Evolutionary conservation across 1,140 invertebrate genomes (phyloP), one percentile per base, ranked within the genome.

Genomic region (Drusus annulatus): DNA sequence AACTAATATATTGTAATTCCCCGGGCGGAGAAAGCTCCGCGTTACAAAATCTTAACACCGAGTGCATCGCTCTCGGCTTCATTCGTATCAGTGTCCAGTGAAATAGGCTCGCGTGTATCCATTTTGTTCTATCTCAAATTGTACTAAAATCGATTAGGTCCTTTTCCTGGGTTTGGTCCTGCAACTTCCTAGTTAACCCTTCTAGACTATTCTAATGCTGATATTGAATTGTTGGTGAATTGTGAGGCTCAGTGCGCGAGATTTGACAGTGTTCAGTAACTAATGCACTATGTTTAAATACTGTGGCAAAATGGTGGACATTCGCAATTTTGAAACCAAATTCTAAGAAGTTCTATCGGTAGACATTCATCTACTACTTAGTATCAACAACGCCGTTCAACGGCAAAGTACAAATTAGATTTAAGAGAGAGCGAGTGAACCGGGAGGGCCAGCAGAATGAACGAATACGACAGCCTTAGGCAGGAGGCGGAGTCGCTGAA

Each of bases 401-500:
- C 36, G 13, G 5, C 36, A 45, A 45, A 45, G 36, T 45, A 45
- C 36, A 45, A 45, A 13, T 45, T 1, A 45, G 0, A 45, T 45
- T 45, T 45, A 13, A 45, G 36, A 45, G 36, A 45, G 36, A 8
- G 36, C 36, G 36, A 45, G 36, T 45, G 36, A 45, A 45, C 0
- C 13, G 13, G 36, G n/a, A 60, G 2, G 23, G 56, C 15, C 19
- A 50, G 4, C 45, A 51, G 21, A 71, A 98, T 98, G 96, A 98
- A 96, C 93, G 97, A 98, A 92, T 91, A 98, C 88, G 97, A 99
- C 89, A 95, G 94, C 89, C 93, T 99, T 87, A 93, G 97, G 89
- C 96, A 98, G 91, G 98, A 99, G 93, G 96, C 97, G 85, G 98
- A 99, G 93, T 96, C 96, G 86, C 92, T 99, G 82, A 99, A 99